Base-by-base conservation (phyloP, 2,888 invertebrate genomes). In the Dryococelus australis region DNA sequence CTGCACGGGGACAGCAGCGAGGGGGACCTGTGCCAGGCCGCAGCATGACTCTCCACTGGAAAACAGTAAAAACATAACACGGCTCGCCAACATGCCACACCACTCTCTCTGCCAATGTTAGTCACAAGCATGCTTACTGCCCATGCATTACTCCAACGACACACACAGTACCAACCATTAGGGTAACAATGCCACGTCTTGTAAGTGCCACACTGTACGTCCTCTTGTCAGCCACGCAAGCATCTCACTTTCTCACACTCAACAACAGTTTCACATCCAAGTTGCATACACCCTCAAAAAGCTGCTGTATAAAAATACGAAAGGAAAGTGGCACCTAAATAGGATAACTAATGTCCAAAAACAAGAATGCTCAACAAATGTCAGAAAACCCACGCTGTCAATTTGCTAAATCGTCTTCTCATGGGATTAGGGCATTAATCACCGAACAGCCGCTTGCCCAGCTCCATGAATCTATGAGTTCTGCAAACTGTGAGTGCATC, bases 391-490 rank as follows among this genome's bases (percentile, higher is more conserved):
- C 47, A 47, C 47, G 16, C 47, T 47, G 47, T 6, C 47, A 16
- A 13, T 47, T 47, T 47, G 47, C 47, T 47, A 47, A 47, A 16
- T 47, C 1, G 35, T 35, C 35, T 3, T 35, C 35, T 35, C 47
- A 47, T 47, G 47, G n/a, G 16, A 20, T 20, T 10, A 65, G 65
- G 16, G 65, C n/a, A 89, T 92, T 96, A 97, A 93, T 97, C 97
- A 90, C 97, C 97, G 92, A 97, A 97, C 89, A 97, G 94, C 92
- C 96, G 96, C 93, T 97, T 97, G 90, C 97, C 97, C 92, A 97
- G 93, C 90, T 97, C 97, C 97, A 97, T 97, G 93, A 97, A 95
- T 91, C 97, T 94, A 92, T 97, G 97, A 92, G 96, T 97, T 91
- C 97, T 94, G 92, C 97, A 97, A 90, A 97, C 97, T 89, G 96